A percentile compares a stretch with the other conserved stretches of the same genome.
phyloP scores from a whole-genome alignment of 37 sponge, comb jelly and placozoan genomes.

The Axinella damicornis region DNA sequence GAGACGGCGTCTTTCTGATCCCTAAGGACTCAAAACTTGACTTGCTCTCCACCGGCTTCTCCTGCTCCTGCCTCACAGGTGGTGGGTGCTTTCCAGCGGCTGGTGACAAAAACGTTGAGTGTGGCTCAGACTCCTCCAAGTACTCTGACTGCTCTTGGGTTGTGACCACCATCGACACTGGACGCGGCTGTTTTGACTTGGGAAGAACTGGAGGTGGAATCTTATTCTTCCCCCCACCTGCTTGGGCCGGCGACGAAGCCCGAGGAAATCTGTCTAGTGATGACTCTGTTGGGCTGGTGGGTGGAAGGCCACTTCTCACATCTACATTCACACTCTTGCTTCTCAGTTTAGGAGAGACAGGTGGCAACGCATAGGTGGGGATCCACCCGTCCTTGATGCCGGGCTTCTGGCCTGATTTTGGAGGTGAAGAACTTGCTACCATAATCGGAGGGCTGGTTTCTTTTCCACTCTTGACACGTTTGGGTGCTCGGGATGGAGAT shows the following conservation, averaged over 20 bases:
- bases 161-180: conserved; percentile 2
- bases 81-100: too few species aligned
- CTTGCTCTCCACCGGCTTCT: background rate
- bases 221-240: background rate
- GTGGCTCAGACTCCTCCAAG: background rate
- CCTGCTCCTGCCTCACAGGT: background rate
- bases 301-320: too few species aligned
- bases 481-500: background rate
- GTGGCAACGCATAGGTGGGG: background rate
- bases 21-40: too few species aligned
- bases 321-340: too few species aligned
- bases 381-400: conserved; percentile 1
- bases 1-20: too few species aligned
- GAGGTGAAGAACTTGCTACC: background rate
- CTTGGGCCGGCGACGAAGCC: too few species aligned
- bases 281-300: too few species aligned
- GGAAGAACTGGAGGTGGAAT: conserved; percentile 21
- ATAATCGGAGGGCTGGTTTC: too few species aligned
- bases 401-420: background rate
- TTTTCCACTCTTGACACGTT: background rate
- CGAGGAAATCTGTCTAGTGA: too few species aligned
- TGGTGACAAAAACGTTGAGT: too few species aligned
- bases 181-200: background rate
- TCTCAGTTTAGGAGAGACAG: background rate
- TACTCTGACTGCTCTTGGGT: background rate